Conservation (phyloP, 2,113 vertebrate genomes). For the Gobio gobio region DNA sequence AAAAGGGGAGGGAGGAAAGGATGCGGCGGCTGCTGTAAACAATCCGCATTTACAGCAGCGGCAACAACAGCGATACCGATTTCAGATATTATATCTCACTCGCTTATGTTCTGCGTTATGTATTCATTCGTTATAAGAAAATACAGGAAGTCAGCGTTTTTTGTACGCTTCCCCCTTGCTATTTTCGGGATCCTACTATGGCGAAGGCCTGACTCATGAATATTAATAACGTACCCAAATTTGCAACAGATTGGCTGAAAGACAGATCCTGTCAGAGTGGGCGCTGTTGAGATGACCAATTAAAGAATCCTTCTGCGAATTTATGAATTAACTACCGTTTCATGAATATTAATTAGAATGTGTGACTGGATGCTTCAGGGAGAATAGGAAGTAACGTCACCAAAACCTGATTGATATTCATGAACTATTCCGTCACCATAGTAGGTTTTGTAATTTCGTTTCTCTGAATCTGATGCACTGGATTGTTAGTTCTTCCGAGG, state of each 20-base stretch:
- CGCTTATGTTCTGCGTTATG: constrained; percentile 56
- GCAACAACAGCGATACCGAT: constrained; percentile 35
- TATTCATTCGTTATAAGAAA: constrained; percentile 52
- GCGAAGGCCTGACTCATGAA: not conserved
- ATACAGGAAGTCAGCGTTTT: constrained; percentile 75
- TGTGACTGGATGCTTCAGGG: not conserved
- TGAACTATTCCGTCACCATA: not conserved
- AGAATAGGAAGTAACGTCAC: not conserved
- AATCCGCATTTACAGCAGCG: constrained; percentile 68
- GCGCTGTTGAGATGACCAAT: constrained; percentile 3
- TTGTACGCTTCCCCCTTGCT: constrained; percentile 52
- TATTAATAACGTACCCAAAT: not conserved
- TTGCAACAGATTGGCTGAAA: constrained; percentile 3
- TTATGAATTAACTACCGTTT: not conserved
- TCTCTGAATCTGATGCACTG: constrained; percentile 13
- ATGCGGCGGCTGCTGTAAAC: constrained; percentile 60
- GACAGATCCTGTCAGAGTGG: not conserved
- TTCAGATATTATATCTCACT: constrained; percentile 45
- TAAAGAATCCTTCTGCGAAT: not conserved
- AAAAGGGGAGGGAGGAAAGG: constrained; percentile 57
- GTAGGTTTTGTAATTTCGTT: constrained; percentile 15
- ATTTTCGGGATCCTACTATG: not conserved
- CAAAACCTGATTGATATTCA: not conserved
- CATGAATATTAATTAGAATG: not conserved
- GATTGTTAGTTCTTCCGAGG: constrained; percentile 15